Percentiles rank a stretch among this genome's conserved stretches.
Evolutionary conservation across 2,113 vertebrate species (phyloP).

Genomic region (Malurus melanocephalus): DNA sequence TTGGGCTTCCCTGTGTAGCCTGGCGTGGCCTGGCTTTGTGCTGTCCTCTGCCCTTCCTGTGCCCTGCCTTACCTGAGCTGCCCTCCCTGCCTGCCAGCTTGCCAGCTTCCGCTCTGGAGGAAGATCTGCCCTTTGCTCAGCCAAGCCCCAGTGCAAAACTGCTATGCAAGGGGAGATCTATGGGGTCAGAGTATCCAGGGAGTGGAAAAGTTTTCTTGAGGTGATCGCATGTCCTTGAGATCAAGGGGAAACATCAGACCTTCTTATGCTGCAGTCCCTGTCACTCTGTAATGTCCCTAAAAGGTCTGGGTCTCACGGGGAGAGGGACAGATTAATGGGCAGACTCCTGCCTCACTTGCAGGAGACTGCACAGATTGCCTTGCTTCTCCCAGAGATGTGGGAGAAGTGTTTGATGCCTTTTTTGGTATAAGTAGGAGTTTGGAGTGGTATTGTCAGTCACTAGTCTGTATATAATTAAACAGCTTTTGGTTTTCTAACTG

Average conservation of each 20-base stretch:
- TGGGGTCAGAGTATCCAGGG: not conserved
- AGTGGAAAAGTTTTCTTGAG: not conserved
- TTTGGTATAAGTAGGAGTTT: slow-evolving; percentile 36
- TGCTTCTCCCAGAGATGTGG: not conserved
- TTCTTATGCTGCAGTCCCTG: not conserved
- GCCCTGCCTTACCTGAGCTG: slow-evolving; percentile 32
- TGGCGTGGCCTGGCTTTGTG: not conserved
- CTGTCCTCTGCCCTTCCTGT: slow-evolving; percentile 16
- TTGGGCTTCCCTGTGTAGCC: not conserved
- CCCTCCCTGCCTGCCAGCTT: not conserved
- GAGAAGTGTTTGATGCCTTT: slow-evolving; percentile 13
- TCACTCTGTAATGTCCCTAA: not conserved
- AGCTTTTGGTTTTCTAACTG: not conserved
- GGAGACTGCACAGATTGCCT: not conserved
- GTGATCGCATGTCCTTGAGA: not conserved
- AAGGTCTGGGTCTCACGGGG: not conserved
- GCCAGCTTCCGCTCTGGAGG: slow-evolving; percentile 32
- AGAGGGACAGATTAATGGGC: not conserved
- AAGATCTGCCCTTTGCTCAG: not conserved
- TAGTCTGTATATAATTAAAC: slow-evolving; percentile 14
- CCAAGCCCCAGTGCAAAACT: not conserved
- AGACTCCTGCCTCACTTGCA: not conserved
- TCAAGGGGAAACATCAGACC: not conserved
- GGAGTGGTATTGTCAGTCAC: not conserved
- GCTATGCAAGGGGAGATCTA: not conserved